These are phyloP conservation scores for Romanogobio albipinnatus DNA, from an alignment of 2,113 vertebrate genomes.

Conservation along the genomic window DNA sequence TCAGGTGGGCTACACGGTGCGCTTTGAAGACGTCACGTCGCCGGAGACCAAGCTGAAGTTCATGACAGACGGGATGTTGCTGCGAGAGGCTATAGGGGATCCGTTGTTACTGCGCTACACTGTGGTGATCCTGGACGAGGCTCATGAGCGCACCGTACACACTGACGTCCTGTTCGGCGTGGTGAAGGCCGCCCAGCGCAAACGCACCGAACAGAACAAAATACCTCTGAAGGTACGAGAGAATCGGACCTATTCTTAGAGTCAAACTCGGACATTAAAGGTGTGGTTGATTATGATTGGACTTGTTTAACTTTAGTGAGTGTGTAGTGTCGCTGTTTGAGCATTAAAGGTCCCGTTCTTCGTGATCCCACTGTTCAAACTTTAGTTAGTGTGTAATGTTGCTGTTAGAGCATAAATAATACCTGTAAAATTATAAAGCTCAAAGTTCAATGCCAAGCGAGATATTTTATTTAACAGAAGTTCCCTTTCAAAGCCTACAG, in stretches of 20 bases:
- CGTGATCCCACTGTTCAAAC: no score
- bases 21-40: slow-evolving; percentile 91
- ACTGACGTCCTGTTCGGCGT: slow-evolving; percentile 95
- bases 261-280: neutral
- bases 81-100: slow-evolving; percentile 91
- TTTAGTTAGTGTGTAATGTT: no score
- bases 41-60: slow-evolving; percentile 89
- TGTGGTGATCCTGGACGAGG: slow-evolving; percentile 91
- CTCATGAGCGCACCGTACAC: slow-evolving; percentile 92
- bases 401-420: no score
- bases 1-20: slow-evolving; percentile 94
- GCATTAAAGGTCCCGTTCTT: no score
- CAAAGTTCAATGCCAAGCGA: no score
- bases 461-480: no score
- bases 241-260: neutral
- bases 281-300: no score
- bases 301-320: no score
- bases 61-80: slow-evolving; percentile 94
- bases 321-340: no score
- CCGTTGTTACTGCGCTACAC: slow-evolving; percentile 87
- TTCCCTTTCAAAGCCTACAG: no score
- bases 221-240: slow-evolving; percentile 82
- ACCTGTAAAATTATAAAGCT: no score
- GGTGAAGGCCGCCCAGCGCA: slow-evolving; percentile 87
- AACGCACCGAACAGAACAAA: slow-evolving; percentile 83